Percentiles rank a stretch among this genome's conserved stretches.
These are phyloP conservation scores for Albula glossodonta DNA, from an alignment of 2,113 vertebrate species.

Conservation along the genomic window DNA sequence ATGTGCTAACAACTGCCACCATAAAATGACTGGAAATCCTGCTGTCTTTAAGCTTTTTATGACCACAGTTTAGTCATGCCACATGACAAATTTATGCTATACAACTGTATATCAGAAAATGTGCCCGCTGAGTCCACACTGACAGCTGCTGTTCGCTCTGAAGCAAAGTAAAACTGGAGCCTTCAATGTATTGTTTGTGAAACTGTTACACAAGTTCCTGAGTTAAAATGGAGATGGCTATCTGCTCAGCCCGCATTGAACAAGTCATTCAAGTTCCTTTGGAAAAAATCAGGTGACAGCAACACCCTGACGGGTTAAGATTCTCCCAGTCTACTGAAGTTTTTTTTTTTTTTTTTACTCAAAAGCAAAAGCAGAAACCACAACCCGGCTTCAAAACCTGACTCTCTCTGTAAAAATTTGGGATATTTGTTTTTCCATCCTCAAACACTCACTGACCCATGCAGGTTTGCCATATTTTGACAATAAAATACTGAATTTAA, in stretches of 20 bases:
- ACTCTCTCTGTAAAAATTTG: not conserved
- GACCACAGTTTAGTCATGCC: not conserved
- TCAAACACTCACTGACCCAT: not conserved
- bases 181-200: slow-evolving; percentile 9
- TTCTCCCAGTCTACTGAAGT: not conserved
- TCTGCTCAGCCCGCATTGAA: slow-evolving; percentile 16
- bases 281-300: slow-evolving; percentile 1
- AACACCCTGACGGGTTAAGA: slow-evolving; percentile 3
- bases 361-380: not conserved
- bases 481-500: not conserved
- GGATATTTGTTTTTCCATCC: not conserved
- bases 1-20: not conserved
- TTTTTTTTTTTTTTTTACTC: not conserved
- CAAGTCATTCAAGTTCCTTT: slow-evolving; percentile 20
- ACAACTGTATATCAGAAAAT: not conserved
- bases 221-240: slow-evolving; percentile 13
- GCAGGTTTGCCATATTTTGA: not conserved
- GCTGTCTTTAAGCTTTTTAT: not conserved
- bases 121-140: not conserved
- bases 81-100: not conserved
- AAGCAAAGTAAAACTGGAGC: slow-evolving; percentile 9
- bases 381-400: not conserved
- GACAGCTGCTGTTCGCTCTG: not conserved
- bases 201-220: slow-evolving; percentile 15
- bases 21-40: slow-evolving; percentile 1